Conservation (phyloP, 2,113 vertebrate genomes). For the Perca fluviatilis region DNA sequence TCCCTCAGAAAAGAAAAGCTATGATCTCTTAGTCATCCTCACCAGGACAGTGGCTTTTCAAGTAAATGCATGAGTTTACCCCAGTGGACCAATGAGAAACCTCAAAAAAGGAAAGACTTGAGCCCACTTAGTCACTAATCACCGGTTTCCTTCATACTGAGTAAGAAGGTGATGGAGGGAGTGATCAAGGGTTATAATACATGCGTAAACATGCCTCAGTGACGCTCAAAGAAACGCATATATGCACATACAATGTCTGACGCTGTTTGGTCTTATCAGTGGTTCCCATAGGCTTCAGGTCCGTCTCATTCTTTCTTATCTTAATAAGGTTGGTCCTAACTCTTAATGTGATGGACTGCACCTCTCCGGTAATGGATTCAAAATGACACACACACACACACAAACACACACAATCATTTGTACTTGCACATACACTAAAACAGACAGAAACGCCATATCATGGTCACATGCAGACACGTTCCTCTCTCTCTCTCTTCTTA, state of each 20-base stretch:
- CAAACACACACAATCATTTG: background rate
- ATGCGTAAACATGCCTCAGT: background rate
- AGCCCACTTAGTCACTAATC: constrained; percentile 35
- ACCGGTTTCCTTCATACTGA: constrained; percentile 5
- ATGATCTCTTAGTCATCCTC: background rate
- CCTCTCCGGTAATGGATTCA: constrained; percentile 59
- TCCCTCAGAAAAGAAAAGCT: background rate
- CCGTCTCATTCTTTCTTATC: constrained; percentile 70
- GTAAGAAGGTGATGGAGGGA: background rate
- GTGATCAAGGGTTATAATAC: constrained; percentile 1
- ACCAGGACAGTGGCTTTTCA: background rate
- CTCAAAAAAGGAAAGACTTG: background rate
- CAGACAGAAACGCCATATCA: background rate
- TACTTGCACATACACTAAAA: constrained; percentile 12
- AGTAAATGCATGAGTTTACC: background rate
- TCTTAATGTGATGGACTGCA: constrained; percentile 62
- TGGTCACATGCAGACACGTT: background rate
- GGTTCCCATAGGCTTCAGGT: constrained; percentile 38
- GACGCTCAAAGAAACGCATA: background rate
- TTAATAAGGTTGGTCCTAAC: constrained; percentile 73
- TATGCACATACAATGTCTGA: constrained; percentile 30
- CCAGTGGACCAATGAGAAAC: constrained; percentile 29
- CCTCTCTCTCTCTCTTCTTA: background rate
- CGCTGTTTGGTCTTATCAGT: constrained; percentile 51
- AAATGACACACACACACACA: constrained; percentile 16